Evolutionary conservation across 2,888 invertebrate genomes (phyloP).

Genomic region (Eledona agricola): DNA sequence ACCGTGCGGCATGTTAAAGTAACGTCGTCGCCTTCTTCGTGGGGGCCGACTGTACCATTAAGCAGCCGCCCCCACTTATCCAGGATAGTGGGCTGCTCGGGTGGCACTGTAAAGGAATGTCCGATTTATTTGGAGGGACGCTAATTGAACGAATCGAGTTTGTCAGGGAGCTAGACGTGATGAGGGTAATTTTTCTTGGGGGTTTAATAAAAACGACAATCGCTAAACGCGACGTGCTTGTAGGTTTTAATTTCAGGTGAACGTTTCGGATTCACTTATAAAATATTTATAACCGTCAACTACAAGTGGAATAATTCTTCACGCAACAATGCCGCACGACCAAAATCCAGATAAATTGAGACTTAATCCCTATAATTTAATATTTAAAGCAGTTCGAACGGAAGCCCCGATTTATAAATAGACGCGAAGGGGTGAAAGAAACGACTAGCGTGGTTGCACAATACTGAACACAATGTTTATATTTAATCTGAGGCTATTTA

Average conservation of each 20-base stretch:
- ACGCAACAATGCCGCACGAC: slow-evolving; percentile 11
- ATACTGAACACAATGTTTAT: slow-evolving; percentile 45
- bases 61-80: slow-evolving; percentile 85
- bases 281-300: slow-evolving; percentile 15
- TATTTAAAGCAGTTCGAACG: slow-evolving; percentile 41
- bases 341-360: slow-evolving; percentile 39
- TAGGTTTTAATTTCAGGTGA: too few relatives aligned
- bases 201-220: slow-evolving; percentile 16
- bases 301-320: slow-evolving; percentile 11
- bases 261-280: too few relatives aligned
- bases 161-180: slow-evolving; percentile 10
- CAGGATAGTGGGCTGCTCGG: slow-evolving; percentile 84
- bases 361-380: slow-evolving; percentile 41
- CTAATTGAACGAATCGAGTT: slow-evolving; percentile 28
- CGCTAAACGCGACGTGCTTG: slow-evolving; percentile 2
- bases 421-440: slow-evolving; percentile 38
- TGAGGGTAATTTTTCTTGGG: slow-evolving; percentile 11
- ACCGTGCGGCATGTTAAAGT: slow-evolving; percentile 86
- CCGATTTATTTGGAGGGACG: slow-evolving; percentile 25
- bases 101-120: slow-evolving; percentile 74
- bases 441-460: slow-evolving; percentile 28
- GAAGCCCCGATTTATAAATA: slow-evolving; percentile 40
- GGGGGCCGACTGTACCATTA: slow-evolving; percentile 83
- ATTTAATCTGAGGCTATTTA: slow-evolving; percentile 48
- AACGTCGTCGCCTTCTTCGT: slow-evolving; percentile 86